Percentiles rank a stretch among this genome's conserved stretches.
Evolutionary conservation across 2,113 vertebrate genomes (phyloP).

Genomic region (Acanthochromis polyacanthus): DNA sequence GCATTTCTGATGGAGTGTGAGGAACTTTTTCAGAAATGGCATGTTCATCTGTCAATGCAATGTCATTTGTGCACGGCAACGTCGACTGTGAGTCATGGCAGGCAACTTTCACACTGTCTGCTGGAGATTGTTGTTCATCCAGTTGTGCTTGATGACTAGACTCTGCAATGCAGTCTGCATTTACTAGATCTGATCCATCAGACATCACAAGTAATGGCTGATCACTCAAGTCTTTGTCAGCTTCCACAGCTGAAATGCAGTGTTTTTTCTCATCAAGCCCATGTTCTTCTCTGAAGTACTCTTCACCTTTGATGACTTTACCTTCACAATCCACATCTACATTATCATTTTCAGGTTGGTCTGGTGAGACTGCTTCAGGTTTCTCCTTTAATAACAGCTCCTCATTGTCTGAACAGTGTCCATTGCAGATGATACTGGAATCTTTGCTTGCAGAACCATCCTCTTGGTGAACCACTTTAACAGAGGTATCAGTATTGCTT

Average conservation of each 20-base stretch:
- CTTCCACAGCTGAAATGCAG: neutral
- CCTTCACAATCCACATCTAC: constrained; percentile 6
- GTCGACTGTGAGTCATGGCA: neutral
- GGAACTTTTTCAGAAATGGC: constrained; percentile 30
- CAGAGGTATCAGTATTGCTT: neutral
- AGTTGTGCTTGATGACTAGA: neutral
- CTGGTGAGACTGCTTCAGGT: constrained; percentile 12
- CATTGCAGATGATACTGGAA: neutral
- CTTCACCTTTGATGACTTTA: constrained; percentile 14
- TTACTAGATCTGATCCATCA: constrained; percentile 2
- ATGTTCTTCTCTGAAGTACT: constrained; percentile 16
- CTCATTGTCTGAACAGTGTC: constrained; percentile 28
- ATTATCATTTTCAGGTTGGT: constrained; percentile 6
- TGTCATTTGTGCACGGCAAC: neutral
- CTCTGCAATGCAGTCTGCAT: constrained; percentile 6
- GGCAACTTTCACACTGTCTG: neutral
- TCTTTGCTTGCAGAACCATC: constrained; percentile 11
- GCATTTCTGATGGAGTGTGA: neutral
- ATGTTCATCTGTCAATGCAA: constrained; percentile 12
- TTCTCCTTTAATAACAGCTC: constrained; percentile 9
- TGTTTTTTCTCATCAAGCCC: neutral
- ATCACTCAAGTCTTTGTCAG: constrained; percentile 9
- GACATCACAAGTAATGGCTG: neutral
- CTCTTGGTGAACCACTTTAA: neutral
- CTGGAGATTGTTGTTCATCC: constrained; percentile 6